phyloP scores from a whole-genome alignment of 2,113 vertebrate genomes.

The Heteronetta atricapilla region DNA sequence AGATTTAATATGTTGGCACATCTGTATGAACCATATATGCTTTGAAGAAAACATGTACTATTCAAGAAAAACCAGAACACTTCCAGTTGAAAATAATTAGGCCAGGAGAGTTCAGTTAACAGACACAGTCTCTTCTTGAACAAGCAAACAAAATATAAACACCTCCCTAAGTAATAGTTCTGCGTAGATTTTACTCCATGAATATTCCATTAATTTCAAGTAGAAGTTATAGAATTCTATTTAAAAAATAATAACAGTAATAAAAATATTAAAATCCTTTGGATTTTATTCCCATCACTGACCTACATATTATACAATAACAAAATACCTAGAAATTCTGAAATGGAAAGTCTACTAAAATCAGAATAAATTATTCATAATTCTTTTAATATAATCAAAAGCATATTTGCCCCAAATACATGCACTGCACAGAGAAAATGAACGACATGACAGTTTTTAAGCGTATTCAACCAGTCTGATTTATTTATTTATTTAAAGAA shows the following conservation, averaged over 20 bases:
- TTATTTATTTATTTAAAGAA: not conserved
- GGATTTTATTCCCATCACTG: not conserved
- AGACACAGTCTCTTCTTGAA: not conserved
- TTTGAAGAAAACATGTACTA: not conserved
- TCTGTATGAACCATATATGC: not conserved
- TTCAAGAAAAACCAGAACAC: not conserved
- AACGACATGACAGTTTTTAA: not conserved
- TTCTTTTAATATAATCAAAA: not conserved
- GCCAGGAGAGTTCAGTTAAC: not conserved
- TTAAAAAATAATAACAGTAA: not conserved
- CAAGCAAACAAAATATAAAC: not conserved
- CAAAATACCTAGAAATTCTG: not conserved
- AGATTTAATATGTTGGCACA: not conserved
- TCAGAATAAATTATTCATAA: not conserved
- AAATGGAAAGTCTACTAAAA: not conserved
- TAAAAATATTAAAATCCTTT: not conserved
- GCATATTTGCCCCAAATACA: not conserved
- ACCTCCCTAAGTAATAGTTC: not conserved
- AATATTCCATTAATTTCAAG: not conserved
- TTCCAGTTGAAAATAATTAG: not conserved
- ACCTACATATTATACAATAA: not conserved
- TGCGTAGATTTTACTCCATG: not conserved
- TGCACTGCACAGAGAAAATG: not conserved
- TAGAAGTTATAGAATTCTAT: not conserved
- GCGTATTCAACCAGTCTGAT: not conserved